Evolutionary conservation across 2,888 invertebrate species (phyloP).

Genomic region (Cryptocephalus primarius): DNA sequence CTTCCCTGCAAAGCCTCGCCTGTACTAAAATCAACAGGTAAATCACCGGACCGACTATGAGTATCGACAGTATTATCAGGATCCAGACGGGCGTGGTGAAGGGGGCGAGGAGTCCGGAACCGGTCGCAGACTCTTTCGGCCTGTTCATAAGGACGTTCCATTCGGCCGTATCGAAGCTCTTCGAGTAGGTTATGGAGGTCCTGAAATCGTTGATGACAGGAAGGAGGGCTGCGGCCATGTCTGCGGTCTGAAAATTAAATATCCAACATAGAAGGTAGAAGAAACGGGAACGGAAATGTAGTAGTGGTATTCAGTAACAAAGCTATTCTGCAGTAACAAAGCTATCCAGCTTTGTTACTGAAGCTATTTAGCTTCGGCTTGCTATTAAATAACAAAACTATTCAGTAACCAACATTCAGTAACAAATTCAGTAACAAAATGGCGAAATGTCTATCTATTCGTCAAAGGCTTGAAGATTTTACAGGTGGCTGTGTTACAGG

Average conservation of each 20-base stretch:
- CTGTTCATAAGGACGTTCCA: constrained; percentile 74
- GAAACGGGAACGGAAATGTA: neutral
- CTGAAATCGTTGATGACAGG: constrained; percentile 49
- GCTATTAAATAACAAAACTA: too few species aligned
- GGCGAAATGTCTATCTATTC: too few species aligned
- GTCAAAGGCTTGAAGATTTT: too few species aligned
- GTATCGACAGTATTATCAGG: constrained; percentile 57
- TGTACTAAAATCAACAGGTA: constrained; percentile 57
- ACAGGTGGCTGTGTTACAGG: too few species aligned
- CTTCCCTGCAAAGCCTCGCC: constrained; percentile 49
- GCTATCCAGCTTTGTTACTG: too few species aligned
- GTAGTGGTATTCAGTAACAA: too few species aligned
- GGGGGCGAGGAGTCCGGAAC: constrained; percentile 73
- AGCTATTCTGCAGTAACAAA: too few species aligned
- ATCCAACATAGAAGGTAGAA: neutral
- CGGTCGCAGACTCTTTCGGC: constrained; percentile 70
- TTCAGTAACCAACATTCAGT: too few species aligned
- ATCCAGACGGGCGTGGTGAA: constrained; percentile 54
- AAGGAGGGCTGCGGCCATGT: constrained; percentile 68
- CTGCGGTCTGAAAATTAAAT: constrained; percentile 48
- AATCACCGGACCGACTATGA: constrained; percentile 69
- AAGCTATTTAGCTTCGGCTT: too few species aligned
- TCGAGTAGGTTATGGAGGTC: constrained; percentile 48
- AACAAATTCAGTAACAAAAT: too few species aligned
- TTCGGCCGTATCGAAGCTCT: constrained; percentile 59